Percentiles rank a stretch among this genome's conserved stretches.
Evolutionary conservation across 1,140 invertebrate species (phyloP).

Genomic region (Bombyx mori): DNA sequence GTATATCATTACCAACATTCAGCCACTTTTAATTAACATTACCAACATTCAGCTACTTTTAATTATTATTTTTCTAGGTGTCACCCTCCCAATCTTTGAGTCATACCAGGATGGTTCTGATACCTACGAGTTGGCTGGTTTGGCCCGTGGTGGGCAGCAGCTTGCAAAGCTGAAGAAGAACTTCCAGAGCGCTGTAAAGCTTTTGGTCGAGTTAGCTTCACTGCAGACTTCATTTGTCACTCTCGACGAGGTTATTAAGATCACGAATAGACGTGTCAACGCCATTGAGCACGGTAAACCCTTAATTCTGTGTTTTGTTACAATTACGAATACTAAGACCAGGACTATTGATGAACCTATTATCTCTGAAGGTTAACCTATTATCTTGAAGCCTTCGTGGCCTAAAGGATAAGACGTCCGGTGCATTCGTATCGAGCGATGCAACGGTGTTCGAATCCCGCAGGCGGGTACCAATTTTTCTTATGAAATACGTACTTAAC

Average conservation of each 20-base stretch:
- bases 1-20: not conserved
- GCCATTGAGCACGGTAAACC: slow-evolving; percentile 96
- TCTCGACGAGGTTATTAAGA: slow-evolving; percentile 96
- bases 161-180: slow-evolving; percentile 96
- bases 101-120: slow-evolving; percentile 95
- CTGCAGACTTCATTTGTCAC: slow-evolving; percentile 97
- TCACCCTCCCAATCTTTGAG: slow-evolving; percentile 96
- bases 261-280: slow-evolving; percentile 98
- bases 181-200: slow-evolving; percentile 92
- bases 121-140: slow-evolving; percentile 92
- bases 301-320: too few relatives aligned
- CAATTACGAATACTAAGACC: too few relatives aligned
- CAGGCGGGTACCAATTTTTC: too few relatives aligned
- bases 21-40: not conserved
- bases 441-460: too few relatives aligned
- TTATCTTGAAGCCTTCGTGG: too few relatives aligned
- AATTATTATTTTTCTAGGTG: slow-evolving; percentile 70
- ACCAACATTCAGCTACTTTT: not conserved
- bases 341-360: too few relatives aligned
- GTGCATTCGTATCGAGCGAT: too few relatives aligned
- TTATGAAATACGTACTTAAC: too few relatives aligned
- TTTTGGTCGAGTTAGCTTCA: slow-evolving; percentile 96
- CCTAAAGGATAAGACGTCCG: too few relatives aligned
- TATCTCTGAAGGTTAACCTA: too few relatives aligned
- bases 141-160: slow-evolving; percentile 95